Evolutionary conservation across 2,113 vertebrate species (phyloP), one percentile per base, ranked within the genome.

Genomic region (Candoia aspera): DNA sequence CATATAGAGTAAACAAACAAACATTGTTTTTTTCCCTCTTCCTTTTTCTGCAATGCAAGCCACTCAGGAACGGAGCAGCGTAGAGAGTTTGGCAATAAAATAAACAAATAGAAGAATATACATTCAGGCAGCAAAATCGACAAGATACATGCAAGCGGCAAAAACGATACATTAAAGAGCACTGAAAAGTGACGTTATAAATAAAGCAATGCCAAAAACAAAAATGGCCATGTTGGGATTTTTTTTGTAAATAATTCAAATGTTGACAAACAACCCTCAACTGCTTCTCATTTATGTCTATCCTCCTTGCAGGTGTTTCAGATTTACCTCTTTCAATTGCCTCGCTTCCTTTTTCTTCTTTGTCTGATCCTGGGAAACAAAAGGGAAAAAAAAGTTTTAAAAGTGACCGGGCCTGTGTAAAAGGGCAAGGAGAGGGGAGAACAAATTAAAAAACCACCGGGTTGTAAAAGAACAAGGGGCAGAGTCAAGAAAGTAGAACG

Each of bases 261-360:
- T 79, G 15, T 2, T 37, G n/a, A 37, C 68, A 37, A 79, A 37
- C n/a, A 8, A 0, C 13, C 6, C 6, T 33, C 13, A 33, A 33
- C 19, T 17, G 15, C 0, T 73, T 19, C 3, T n/a, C n/a, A 4
- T 2, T 19, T 33, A 1, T 6, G 11, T 13, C 42, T 11, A 29
- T 4, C 17, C 21, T 19, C 0, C 64, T 8, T 33, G 64, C 8
- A 0, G 55, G 26, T 86, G 21, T 13, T 10, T 21, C 1, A 84
- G 54, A 97, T 98, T 98, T 96, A 99, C 99, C 96, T 98, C 93
- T 96, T 97, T 96, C 95, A 97, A 96, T 37, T 94, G 95, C 19
- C 54, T 89, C 6, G 86, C 53, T 62, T 94, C 94, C 3, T 86
- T 86, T 55, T 86, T 97, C 92, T 97, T 98, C 92, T 97, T 97